These are phyloP conservation scores for Microtus montanus DNA, from an alignment of 2,113 vertebrate genomes.

Conservation along the genomic window DNA sequence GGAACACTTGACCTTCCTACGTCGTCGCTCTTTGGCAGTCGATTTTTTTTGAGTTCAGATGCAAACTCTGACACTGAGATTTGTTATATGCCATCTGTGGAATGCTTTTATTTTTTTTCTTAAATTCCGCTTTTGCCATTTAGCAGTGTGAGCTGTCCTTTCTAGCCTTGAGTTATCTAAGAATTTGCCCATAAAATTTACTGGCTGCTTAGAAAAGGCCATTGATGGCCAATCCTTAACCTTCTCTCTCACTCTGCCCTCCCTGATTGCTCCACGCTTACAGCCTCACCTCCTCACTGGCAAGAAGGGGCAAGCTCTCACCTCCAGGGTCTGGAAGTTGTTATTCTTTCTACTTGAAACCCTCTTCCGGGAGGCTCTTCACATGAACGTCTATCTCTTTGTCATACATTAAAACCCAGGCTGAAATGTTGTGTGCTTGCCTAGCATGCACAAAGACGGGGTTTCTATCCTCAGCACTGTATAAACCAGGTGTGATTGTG, in stretches of 20 bases:
- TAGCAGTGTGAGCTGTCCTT: neutral
- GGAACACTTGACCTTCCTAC: neutral
- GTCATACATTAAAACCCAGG: neutral
- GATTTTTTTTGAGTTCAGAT: slow-evolving; percentile 10
- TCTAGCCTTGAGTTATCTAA: slow-evolving; percentile 27
- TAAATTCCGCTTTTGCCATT: slow-evolving; percentile 25
- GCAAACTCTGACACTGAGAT: neutral
- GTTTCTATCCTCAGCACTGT: neutral
- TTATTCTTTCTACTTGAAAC: neutral
- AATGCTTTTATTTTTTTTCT: neutral
- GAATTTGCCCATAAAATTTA: slow-evolving; percentile 62
- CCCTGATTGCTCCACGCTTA: neutral
- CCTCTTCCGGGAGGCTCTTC: neutral
- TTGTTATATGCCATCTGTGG: neutral
- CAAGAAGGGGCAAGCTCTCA: neutral
- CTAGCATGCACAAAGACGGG: neutral
- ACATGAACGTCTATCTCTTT: neutral
- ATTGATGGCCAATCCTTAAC: neutral
- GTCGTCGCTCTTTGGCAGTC: neutral
- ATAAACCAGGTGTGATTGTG: neutral
- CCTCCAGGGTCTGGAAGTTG: neutral
- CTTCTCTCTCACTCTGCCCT: neutral
- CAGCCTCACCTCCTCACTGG: neutral
- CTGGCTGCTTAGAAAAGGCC: neutral
- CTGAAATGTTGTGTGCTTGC: neutral